phyloP scores from a whole-genome alignment of 2,888 invertebrate genomes.

The Nemotelus nigrinus region DNA sequence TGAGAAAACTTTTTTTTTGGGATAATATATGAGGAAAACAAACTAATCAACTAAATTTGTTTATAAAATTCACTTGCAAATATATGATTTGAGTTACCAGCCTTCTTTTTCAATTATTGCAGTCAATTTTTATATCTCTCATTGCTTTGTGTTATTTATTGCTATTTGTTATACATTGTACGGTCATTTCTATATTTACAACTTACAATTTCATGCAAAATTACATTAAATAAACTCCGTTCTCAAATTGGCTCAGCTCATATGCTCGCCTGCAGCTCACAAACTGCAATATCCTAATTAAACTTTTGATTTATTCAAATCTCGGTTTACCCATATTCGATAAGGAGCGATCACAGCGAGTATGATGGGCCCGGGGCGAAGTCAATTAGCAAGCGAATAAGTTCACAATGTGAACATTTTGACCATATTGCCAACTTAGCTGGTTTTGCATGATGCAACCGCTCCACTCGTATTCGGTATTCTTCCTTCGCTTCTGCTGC shows the following conservation, averaged over 20 bases:
- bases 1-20: too few relatives aligned
- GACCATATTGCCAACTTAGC: neutral
- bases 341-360: constrained; percentile 17
- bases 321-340: constrained; percentile 16
- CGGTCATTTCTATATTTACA: neutral
- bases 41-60: too few relatives aligned
- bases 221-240: constrained; percentile 12
- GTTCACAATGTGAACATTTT: constrained; percentile 19
- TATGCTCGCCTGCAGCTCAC: constrained; percentile 9
- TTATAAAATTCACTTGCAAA: too few relatives aligned
- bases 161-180: too few relatives aligned
- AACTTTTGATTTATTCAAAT: constrained; percentile 38
- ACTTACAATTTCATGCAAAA: neutral
- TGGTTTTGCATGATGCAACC: neutral
- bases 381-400: constrained; percentile 40
- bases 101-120: too few relatives aligned
- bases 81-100: too few relatives aligned
- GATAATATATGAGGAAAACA: too few relatives aligned
- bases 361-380: constrained; percentile 23
- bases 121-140: too few relatives aligned
- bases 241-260: constrained; percentile 32
- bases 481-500: too few relatives aligned
- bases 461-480: neutral
- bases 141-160: too few relatives aligned
- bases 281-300: constrained; percentile 21